Evolutionary conservation across 2,888 invertebrate species (phyloP).

Genomic region (Drosophila glabriapex): DNA sequence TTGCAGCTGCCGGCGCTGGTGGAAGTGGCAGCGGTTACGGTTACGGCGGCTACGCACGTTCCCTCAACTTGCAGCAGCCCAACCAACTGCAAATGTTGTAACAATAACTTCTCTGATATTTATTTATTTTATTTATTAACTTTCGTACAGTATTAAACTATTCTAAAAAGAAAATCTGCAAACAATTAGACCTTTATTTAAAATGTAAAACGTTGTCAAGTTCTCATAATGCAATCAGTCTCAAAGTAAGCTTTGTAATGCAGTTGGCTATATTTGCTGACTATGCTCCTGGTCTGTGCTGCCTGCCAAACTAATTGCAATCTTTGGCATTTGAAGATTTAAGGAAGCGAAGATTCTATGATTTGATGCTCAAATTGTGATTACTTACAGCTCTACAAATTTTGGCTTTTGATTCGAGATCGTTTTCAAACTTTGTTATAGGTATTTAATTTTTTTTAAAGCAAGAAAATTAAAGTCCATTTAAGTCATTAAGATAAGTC

Average conservation of each 20-base stretch:
- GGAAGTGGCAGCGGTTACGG: conserved; percentile 87
- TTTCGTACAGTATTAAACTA: conserved; percentile 11
- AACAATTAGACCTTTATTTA: background rate
- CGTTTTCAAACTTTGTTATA: background rate
- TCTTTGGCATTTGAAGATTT: background rate
- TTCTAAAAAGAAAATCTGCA: background rate
- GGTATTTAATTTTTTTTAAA: no score
- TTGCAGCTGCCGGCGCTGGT: conserved; percentile 67
- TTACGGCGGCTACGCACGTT: conserved; percentile 86
- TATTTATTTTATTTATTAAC: conserved; percentile 46
- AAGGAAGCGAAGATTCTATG: background rate
- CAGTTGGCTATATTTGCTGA: background rate
- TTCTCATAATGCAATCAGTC: background rate
- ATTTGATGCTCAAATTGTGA: no score
- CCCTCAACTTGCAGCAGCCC: conserved; percentile 72
- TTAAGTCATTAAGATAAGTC: background rate
- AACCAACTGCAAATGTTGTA: conserved; percentile 51
- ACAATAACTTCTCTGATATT: conserved; percentile 45
- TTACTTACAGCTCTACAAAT: background rate
- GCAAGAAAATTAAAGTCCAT: background rate
- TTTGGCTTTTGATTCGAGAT: background rate
- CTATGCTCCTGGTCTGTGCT: background rate
- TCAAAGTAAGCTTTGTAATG: no score
- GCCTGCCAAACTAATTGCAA: background rate
- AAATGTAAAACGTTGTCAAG: background rate